Conservation (phyloP, 64 coral and sea anemone species). For the Pocillopora verrucosa region DNA sequence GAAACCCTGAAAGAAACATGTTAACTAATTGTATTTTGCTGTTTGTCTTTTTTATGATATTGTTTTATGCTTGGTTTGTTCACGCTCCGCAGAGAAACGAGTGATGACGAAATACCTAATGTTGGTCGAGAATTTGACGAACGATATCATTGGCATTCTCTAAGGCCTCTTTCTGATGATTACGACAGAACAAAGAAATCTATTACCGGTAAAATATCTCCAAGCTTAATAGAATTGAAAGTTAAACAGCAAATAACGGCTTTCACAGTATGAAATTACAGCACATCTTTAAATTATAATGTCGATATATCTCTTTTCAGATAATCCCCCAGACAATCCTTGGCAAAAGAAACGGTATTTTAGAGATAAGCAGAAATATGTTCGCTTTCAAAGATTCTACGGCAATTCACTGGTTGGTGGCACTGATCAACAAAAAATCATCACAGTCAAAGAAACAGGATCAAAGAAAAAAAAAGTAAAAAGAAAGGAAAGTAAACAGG, state of each 20-base stretch:
- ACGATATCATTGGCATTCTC: conserved; percentile 74
- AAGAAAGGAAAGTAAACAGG: not conserved
- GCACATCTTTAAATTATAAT: not conserved
- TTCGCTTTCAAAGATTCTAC: conserved; percentile 39
- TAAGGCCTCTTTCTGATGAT: conserved; percentile 69
- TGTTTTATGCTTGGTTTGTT: not conserved
- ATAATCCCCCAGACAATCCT: conserved; percentile 28
- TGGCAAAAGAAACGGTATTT: not conserved
- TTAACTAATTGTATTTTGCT: no score
- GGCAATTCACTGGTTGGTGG: conserved; percentile 46
- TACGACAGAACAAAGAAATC: conserved; percentile 53
- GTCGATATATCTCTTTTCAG: not conserved
- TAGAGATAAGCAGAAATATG: conserved; percentile 11
- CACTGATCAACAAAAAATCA: conserved; percentile 23
- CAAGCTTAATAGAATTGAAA: not conserved
- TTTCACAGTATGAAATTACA: not conserved
- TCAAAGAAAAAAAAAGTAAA: not conserved
- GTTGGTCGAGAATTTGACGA: conserved; percentile 77
- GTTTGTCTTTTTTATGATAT: conserved; percentile 12
- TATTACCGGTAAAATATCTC: conserved; percentile 18
- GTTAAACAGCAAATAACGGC: not conserved
- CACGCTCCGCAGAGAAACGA: not conserved
- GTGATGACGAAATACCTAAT: conserved; percentile 3
- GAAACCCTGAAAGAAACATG: no score
- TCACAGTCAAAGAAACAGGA: conserved; percentile 9